Conservation (phyloP, 1,140 invertebrate genomes). For the Diuraphis noxia region DNA sequence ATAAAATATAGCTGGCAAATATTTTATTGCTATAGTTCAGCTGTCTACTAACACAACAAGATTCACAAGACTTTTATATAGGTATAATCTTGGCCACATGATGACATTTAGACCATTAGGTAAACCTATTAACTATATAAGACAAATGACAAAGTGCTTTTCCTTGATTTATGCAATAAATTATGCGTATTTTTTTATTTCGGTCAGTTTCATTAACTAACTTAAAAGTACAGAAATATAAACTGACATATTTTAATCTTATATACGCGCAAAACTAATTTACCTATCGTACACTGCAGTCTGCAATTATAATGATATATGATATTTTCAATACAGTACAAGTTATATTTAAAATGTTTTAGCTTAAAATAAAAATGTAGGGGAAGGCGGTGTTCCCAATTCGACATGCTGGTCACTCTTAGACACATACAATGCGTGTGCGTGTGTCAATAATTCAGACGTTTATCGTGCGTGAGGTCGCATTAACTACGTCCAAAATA, state of each 20-base stretch:
- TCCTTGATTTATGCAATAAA: not conserved
- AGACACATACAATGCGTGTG: not conserved
- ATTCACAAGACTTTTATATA: not conserved
- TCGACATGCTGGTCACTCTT: too few species aligned
- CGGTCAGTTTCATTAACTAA: not conserved
- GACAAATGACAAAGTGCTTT: not conserved
- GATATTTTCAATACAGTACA: too few species aligned
- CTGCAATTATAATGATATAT: not conserved
- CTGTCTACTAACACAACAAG: not conserved
- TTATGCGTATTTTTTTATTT: not conserved
- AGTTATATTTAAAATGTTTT: not conserved
- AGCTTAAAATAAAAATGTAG: not conserved
- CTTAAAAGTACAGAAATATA: not conserved
- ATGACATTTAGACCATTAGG: too few species aligned
- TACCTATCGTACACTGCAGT: too few species aligned
- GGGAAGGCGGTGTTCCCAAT: too few species aligned
- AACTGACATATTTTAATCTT: too few species aligned
- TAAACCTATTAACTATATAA: not conserved
- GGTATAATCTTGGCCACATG: too few species aligned
- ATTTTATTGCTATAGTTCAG: not conserved
- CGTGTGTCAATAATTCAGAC: not conserved
- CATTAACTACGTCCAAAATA: not conserved
- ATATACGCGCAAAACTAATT: not conserved
- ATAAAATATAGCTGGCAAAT: not conserved
- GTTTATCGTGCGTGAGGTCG: not conserved